Evolutionary conservation across 2,113 vertebrate genomes (phyloP), one percentile per base, ranked within the genome.

Genomic region (Oreochromis aureus): DNA sequence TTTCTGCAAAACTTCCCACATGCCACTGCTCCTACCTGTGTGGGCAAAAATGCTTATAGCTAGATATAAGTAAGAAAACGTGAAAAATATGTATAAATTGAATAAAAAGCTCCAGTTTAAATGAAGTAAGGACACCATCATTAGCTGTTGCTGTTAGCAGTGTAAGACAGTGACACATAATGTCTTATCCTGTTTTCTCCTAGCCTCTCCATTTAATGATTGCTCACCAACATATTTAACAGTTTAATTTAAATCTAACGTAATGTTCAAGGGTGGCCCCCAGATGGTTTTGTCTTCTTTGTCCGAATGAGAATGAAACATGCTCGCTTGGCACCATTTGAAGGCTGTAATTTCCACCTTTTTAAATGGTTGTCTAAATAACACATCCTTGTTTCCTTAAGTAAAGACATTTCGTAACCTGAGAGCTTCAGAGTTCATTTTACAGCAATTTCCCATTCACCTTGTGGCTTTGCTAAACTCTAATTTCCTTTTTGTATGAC

Each of bases 401-500:
- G 10, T 44, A 18, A 27, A 82, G 58, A 79, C 11, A 46, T 87
- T 82, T 91, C 1, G 58, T 46, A 54, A 78, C 24, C 87, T 12
- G 27, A 81, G 39, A 85, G 36, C 56, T 79, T 41, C 82, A 46
- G 24, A 24, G 39, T 83, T 73, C 7, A 61, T 61, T 87, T 82
- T 36, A 6, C 19, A 18, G 39, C 39, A 39, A 32, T 82, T 84
- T 54, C 27, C 36, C 9, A 3, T 84, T 91, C 24, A 39, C 79
- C 36, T 55, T 82, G 44, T 36, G n/a, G n/a, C 51, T 86, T 61
- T 22, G 32, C n/a, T 86, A 53, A 46, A 87, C 58, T 89, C 78
- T n/a, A 32, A 88, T 87, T 85, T 91, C 58, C 76, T 56, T 71
- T 89, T 81, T 88, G 10, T 84, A 59, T 85, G 12, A 61, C 19